Base-by-base conservation (phyloP, 2,888 invertebrate species). In the Resseliella maxima region DNA sequence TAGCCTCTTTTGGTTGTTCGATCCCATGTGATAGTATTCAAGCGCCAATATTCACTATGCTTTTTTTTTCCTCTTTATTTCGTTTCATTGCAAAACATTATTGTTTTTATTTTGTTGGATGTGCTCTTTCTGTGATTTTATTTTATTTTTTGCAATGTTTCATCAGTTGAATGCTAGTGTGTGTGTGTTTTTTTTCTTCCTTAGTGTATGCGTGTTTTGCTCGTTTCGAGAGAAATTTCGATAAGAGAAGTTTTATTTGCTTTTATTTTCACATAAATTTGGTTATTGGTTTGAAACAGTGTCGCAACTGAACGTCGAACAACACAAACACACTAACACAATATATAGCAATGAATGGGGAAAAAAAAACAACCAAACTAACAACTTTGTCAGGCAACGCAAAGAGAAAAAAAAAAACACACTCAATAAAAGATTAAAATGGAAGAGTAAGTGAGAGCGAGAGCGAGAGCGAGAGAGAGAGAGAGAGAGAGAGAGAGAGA, bases 231-330 rank as follows among this genome's bases (percentile, higher is more conserved):
- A 72, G 72, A 72, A 31, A 31, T 72, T 72, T 72, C 72, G 72
- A 72, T 72, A 72, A 72, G 72, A 72, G 72, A 72, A 72, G 72
- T 72, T 72, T 72, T 72, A 72, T 72, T 72, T 15, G 72, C 72
- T 72, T 72, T 72, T 72, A 72, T 72, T 72, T 72, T 72, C 72
- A 72, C 72, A 72, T 72, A 72, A 72, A 72, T 72, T 72, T 72
- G 72, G 72, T 72, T 72, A 72, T 72, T 72, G 72, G 72, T 72
- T 72, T 15, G 72, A 31, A 72, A 72, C 72, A 72, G 31, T 72
- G 72, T 72, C 72, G 72, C 72, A 72, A 31, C 72, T 72, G 31
- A 31, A 72, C 72, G 72, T 31, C 72, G 72, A 72, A 72, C 31
- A 31, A n/a, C 72, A 31, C 72, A 72, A 72, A 27, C 27, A 35